Conservation (phyloP, 2,888 invertebrate species). For the Apoda limacodes region DNA sequence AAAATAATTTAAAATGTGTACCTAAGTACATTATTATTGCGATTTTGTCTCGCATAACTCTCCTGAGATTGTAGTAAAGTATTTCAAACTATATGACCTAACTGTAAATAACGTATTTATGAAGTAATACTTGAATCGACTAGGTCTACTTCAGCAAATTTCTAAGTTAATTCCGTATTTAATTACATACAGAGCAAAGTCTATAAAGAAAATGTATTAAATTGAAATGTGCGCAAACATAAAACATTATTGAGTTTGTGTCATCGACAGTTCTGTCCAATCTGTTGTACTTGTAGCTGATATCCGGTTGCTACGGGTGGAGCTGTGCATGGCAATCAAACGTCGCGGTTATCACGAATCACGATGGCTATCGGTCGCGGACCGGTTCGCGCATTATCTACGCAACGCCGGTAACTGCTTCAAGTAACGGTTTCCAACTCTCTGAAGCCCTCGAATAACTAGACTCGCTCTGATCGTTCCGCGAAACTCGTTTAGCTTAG, state of each 20-base stretch:
- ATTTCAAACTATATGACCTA: too few relatives aligned
- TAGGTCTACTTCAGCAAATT: too few relatives aligned
- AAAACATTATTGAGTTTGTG: too few relatives aligned
- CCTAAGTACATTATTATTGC: too few relatives aligned
- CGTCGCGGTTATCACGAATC: constrained; percentile 33
- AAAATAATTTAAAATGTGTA: too few relatives aligned
- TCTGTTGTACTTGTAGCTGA: constrained; percentile 4
- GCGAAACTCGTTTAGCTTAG: constrained; percentile 45
- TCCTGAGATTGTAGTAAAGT: too few relatives aligned
- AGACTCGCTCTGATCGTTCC: constrained; percentile 40
- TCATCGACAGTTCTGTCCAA: not conserved
- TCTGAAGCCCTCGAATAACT: constrained; percentile 37
- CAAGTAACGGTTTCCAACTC: constrained; percentile 48
- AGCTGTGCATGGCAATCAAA: constrained; percentile 27
- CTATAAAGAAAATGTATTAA: constrained; percentile 3
- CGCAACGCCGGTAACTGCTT: constrained; percentile 44
- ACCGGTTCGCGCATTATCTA: constrained; percentile 52
- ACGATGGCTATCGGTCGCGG: constrained; percentile 34
- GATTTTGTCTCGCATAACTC: too few relatives aligned
- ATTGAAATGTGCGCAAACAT: constrained; percentile 2
- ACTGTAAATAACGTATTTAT: too few relatives aligned
- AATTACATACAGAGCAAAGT: not conserved
- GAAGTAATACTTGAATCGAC: too few relatives aligned
- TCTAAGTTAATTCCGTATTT: too few relatives aligned
- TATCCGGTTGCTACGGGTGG: constrained; percentile 2